phyloP scores from a whole-genome alignment of 2,888 invertebrate species.

The Pristionchus japonicus region DNA sequence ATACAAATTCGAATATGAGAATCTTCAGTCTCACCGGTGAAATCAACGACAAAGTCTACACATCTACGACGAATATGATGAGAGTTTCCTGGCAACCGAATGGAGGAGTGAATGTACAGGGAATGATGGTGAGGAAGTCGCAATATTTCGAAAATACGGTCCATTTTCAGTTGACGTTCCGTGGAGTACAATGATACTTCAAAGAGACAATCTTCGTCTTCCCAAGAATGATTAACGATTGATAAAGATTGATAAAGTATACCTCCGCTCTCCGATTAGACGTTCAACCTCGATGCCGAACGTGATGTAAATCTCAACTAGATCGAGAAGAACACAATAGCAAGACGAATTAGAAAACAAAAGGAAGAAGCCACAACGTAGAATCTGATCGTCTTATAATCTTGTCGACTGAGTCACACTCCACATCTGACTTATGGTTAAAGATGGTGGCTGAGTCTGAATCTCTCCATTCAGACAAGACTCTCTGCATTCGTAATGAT shows the following conservation, averaged over 20 bases:
- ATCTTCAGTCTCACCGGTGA: not conserved
- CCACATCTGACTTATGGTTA: not conserved
- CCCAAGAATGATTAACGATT: too few species aligned
- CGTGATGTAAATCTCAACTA: too few species aligned
- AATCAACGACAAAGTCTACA: not conserved
- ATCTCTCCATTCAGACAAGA: too few species aligned
- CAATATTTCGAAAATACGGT: not conserved
- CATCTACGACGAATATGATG: not conserved
- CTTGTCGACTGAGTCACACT: not conserved
- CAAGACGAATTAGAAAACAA: too few species aligned
- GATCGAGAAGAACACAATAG: too few species aligned
- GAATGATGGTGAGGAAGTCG: slow-evolving; percentile 22
- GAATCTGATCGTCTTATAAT: not conserved
- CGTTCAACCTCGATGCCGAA: too few species aligned
- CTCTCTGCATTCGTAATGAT: too few species aligned
- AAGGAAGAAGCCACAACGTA: too few species aligned
- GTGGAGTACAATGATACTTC: not conserved
- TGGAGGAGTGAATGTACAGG: not conserved
- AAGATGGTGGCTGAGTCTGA: too few species aligned
- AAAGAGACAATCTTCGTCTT: too few species aligned
- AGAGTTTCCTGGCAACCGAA: slow-evolving; percentile 8
- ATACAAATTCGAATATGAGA: not conserved
- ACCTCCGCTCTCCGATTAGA: too few species aligned
- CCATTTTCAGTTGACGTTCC: not conserved
- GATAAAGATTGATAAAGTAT: too few species aligned